Evolutionary conservation across 2,113 vertebrate species (phyloP), one percentile per base, ranked within the genome.

Genomic region (Megaptera novaeangliae): DNA sequence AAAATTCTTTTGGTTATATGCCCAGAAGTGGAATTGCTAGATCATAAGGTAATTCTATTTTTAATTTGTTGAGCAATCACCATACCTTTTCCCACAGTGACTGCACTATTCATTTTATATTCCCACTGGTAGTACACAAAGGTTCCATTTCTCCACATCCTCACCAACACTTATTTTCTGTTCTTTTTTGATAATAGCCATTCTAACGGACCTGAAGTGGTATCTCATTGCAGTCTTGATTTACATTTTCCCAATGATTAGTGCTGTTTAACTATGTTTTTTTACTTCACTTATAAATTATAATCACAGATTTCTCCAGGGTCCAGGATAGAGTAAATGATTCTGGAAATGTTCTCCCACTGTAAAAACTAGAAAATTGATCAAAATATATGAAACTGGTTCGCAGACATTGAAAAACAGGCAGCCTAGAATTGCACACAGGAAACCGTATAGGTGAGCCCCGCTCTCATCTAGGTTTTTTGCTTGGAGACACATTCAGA

Each of bases 81-180:
- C 59, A 21, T 17, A 44, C 29, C 20, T 17, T 77, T 89, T 57
- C 52, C 17, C 6, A 55, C 23, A 68, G 41, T 59, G 31, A 55
- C 27, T 71, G 31, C 61, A 44, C 4, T 17, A 64, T 59, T 89
- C n/a, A 85, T 55, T 82, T 85, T 57, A 5, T 34, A 63, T 36
- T 55, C n/a, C 20, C 11, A 85, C 0, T 12, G n/a, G 2, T 0
- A 12, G 12, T 34, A 13, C 44, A 12, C 3, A 61, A 20, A 4
- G 0, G 5, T 66, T 59, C 11, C 14, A 20, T 39, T 39, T 68
- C n/a, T 91, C 46, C 6, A 34, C 11, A 14, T 44, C 69, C 39
- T 46, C 29, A 52, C 25, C 23, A 83, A 41, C n/a, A 59, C 0
- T 3, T 55, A 57, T 34, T 69, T 93, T 89, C 14, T 74, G 49